A percentile compares a stretch with the other conserved stretches of the same genome.
Evolutionary conservation across 2,797 vertebrate species (phyloP).

Genomic region (Muscicapa comitata): DNA sequence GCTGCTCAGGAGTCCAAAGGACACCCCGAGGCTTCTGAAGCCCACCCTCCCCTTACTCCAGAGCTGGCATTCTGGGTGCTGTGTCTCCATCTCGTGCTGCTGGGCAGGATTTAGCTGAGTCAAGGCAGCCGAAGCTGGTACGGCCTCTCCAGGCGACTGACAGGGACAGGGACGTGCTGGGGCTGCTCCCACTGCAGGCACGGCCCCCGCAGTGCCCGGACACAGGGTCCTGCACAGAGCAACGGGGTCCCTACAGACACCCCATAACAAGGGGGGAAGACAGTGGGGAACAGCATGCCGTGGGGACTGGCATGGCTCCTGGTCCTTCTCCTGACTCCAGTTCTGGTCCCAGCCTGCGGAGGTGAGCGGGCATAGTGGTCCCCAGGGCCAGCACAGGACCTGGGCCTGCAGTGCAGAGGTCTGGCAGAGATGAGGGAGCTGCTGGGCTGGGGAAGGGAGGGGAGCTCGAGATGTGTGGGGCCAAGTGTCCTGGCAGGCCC

Average conservation of each 20-base stretch:
- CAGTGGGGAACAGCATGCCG: rapidly evolving
- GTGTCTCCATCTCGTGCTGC: neutral
- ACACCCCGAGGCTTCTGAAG: rapidly evolving
- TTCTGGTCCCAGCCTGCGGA: neutral
- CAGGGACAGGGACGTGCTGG: rapidly evolving
- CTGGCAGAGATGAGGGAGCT: neutral
- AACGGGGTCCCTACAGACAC: neutral
- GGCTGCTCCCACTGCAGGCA: neutral
- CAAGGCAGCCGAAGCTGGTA: neutral
- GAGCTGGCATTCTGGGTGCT: rapidly evolving
- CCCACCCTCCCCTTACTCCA: neutral
- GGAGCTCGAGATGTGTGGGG: neutral
- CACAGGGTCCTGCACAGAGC: rapidly evolving
- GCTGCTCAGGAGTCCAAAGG: rapidly evolving
- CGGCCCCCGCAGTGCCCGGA: rapidly evolving
- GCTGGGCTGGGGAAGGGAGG: neutral
- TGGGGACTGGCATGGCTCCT: neutral
- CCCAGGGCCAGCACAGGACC: neutral
- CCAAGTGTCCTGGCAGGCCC: neutral
- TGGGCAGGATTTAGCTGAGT: slow-evolving; percentile 47
- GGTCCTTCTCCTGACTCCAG: neutral
- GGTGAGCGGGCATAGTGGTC: neutral
- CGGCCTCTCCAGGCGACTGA: neutral
- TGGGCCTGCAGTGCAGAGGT: rapidly evolving
- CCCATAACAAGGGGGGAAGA: neutral